phyloP scores from a whole-genome alignment of 2,113 vertebrate genomes.

The Anolis sagrei region DNA sequence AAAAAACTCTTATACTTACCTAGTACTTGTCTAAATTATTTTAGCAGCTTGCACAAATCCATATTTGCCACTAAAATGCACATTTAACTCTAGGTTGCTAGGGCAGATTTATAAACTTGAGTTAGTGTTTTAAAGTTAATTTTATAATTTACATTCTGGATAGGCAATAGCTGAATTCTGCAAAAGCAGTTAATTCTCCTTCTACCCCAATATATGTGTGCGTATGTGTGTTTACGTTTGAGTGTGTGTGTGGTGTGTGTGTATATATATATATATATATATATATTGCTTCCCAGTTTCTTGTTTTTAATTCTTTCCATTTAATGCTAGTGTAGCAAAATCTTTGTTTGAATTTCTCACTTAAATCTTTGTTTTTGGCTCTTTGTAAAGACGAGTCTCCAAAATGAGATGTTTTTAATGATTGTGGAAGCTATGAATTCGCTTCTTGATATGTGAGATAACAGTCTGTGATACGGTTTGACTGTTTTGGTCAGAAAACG shows the following conservation, averaged over 20 bases:
- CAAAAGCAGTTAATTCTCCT: constrained; percentile 55
- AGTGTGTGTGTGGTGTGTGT: neutral
- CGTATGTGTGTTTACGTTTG: neutral
- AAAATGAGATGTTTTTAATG: constrained; percentile 42
- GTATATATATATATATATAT: constrained; percentile 9
- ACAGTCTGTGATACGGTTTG: constrained; percentile 59
- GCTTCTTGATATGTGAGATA: constrained; percentile 51
- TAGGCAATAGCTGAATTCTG: constrained; percentile 62
- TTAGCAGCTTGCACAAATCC: constrained; percentile 72
- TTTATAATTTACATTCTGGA: constrained; percentile 57
- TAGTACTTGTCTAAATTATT: constrained; percentile 59
- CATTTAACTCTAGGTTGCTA: constrained; percentile 65
- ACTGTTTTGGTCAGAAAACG: constrained; percentile 52
- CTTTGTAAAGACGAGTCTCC: constrained; percentile 41
- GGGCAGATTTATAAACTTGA: constrained; percentile 65
- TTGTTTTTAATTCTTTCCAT: constrained; percentile 53
- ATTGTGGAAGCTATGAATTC: constrained; percentile 55
- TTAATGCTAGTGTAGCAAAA: constrained; percentile 46
- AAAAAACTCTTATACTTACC: constrained; percentile 57
- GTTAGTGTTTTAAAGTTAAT: constrained; percentile 55
- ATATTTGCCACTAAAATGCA: constrained; percentile 65
- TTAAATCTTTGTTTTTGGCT: constrained; percentile 52
- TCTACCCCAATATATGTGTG: neutral
- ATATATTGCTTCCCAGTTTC: constrained; percentile 34
- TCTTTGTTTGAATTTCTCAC: constrained; percentile 35